Evolutionary conservation across 35 echinoderm and acorn worm genomes (phyloP).

Genomic region (Apostichopus californicus): DNA sequence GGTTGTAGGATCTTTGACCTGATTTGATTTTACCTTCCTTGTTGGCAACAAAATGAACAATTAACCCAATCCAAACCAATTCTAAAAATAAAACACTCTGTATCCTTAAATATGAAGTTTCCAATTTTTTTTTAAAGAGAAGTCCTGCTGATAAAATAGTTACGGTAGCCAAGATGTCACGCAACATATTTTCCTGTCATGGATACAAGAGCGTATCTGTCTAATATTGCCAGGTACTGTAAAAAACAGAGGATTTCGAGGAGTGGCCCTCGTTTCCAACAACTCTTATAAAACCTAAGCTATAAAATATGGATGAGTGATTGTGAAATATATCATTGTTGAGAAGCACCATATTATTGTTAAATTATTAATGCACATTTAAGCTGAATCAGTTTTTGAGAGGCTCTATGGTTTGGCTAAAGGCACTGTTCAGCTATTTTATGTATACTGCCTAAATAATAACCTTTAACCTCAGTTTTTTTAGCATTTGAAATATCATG

Average conservation of each 20-base stretch:
- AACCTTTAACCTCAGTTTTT: not conserved
- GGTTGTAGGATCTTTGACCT: too few relatives aligned
- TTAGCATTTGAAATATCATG: conserved; percentile 20
- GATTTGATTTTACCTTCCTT: too few relatives aligned
- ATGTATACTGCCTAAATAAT: conserved; percentile 22
- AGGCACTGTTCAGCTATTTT: not conserved
- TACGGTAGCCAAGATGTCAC: too few relatives aligned
- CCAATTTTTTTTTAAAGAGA: too few relatives aligned
- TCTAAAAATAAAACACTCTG: too few relatives aligned
- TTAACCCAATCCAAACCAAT: too few relatives aligned
- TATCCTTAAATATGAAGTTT: too few relatives aligned
- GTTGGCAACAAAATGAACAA: too few relatives aligned
- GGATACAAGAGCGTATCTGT: not conserved
- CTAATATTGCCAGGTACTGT: not conserved
- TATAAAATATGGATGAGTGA: not conserved
- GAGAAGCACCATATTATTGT: not conserved
- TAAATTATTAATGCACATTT: not conserved
- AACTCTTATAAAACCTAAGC: not conserved
- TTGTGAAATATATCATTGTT: not conserved
- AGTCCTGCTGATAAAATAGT: too few relatives aligned
- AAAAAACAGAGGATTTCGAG: not conserved
- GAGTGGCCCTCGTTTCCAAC: not conserved
- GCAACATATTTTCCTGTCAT: not conserved
- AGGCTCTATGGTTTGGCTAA: not conserved
- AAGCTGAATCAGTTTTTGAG: not conserved